A percentile compares a stretch with the other conserved stretches of the same genome.
These are phyloP conservation scores for Steinernema hermaphroditum DNA, from an alignment of 2,888 invertebrate species.

Conservation along the genomic window DNA sequence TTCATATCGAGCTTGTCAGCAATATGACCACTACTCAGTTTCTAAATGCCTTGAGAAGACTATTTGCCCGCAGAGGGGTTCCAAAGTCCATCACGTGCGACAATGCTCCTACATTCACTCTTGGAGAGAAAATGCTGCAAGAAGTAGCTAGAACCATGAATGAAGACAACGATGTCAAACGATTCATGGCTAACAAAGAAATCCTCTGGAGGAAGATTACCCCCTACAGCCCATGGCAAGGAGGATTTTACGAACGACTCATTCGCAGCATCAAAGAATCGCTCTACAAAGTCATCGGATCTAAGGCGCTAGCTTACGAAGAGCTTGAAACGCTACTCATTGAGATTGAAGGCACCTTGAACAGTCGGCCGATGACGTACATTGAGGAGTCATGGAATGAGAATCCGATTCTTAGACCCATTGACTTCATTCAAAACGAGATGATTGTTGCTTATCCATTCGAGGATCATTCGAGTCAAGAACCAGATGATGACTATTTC, in stretches of 20 bases:
- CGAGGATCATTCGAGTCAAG: not conserved
- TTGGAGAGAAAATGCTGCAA: constrained; percentile 23
- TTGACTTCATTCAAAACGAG: constrained; percentile 36
- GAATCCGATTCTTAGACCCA: constrained; percentile 33
- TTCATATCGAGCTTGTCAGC: constrained; percentile 35
- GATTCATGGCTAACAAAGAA: not conserved
- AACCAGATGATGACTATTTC: constrained; percentile 32
- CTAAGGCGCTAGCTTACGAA: not conserved
- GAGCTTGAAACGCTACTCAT: not conserved
- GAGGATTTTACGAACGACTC: constrained; percentile 3
- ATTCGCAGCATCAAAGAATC: not conserved
- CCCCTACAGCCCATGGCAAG: not conserved
- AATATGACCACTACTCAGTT: constrained; percentile 24
- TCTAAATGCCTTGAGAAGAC: constrained; percentile 30
- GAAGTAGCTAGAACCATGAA: not conserved
- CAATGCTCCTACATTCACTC: constrained; percentile 31
- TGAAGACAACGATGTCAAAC: not conserved
- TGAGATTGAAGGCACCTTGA: constrained; percentile 23
- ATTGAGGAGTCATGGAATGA: constrained; percentile 30
- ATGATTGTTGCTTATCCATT: not conserved
- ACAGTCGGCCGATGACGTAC: constrained; percentile 37
- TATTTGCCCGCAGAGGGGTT: constrained; percentile 32
- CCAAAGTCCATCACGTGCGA: constrained; percentile 29
- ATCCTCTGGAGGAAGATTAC: not conserved
- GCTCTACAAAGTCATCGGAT: not conserved